Percentiles rank a stretch among this genome's conserved stretches.
Evolutionary conservation across 2,888 invertebrate genomes (phyloP).

Genomic region (Nowickia ferox): DNA sequence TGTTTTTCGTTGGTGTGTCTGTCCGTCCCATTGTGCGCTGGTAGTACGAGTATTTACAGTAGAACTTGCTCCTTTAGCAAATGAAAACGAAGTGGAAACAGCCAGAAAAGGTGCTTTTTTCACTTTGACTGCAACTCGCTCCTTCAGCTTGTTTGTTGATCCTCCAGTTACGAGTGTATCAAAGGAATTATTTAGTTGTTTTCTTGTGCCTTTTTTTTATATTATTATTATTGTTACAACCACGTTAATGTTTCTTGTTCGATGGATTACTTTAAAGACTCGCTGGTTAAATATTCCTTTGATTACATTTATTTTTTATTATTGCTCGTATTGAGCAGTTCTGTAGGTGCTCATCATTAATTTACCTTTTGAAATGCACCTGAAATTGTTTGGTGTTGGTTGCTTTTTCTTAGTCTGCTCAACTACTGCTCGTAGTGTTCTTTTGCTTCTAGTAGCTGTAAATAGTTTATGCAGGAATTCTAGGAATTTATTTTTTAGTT

Average conservation of each 20-base stretch:
- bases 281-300: conserved; percentile 42
- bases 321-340: conserved; percentile 33
- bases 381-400: conserved; percentile 53
- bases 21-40: conserved; percentile 11
- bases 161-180: conserved; percentile 44
- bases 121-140: conserved; percentile 21
- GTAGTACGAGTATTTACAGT: conserved; percentile 35
- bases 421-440: background rate
- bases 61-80: conserved; percentile 51
- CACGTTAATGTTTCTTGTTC: conserved; percentile 47
- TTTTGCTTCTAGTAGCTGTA: conserved; percentile 63
- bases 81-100: conserved; percentile 10
- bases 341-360: conserved; percentile 57
- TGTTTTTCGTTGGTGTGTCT: conserved; percentile 53
- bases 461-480: conserved; percentile 64
- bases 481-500: conserved; percentile 50
- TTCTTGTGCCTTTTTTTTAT: conserved; percentile 38
- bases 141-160: conserved; percentile 37
- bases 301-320: conserved; percentile 48
- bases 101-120: conserved; percentile 65
- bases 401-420: conserved; percentile 4
- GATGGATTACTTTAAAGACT: conserved; percentile 55
- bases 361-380: conserved; percentile 66
- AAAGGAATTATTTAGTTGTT: conserved; percentile 33
- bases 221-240: conserved; percentile 51